Base-by-base conservation (phyloP, 2,797 vertebrate species). In the Enteromius argenteus region DNA sequence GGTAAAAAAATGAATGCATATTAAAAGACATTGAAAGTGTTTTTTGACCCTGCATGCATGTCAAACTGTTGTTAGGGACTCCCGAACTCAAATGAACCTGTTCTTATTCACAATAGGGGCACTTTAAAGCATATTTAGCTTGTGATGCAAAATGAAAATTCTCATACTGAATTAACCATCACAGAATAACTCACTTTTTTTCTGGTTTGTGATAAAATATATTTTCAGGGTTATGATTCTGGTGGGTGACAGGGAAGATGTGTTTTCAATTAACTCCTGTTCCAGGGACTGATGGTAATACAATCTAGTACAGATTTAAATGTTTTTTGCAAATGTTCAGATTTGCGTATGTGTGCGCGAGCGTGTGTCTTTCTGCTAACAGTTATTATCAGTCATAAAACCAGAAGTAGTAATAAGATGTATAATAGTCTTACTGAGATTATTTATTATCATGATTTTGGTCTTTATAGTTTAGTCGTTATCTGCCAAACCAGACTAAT, bases 191-290 rank as follows among this genome's bases (percentile, higher is more conserved):
- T 27, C 23, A 60, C 23, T 56, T 32, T 32, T 60, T 27, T 19
- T 32, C 14, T 32, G 14, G 1, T 60, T 91, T 93, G 89, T 91
- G 88, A 89, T 91, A 91, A 89, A 91, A 87, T 69, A 88, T 60
- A 42, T 44, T 88, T 87, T 88, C 88, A 88, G 90, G 90, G 91
- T 91, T 88, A 87, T 90, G 90, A 91, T 91, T 92, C 87, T 93
- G 91, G 90, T 90, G 86, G 88, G 90, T 92, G 89, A 93, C 89
- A 92, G 90, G 88, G 80, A 88, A 91, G 92, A 92, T 93, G 93
- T 93, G 92, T 91, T 93, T 94, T 93, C 92, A 93, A 92, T 94
- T 94, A 94, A 88, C 89, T 92, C 89, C 92, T 89, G 88, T 88
- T 91, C 90, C 89, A 92, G 91, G 60, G 90, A 92, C 89, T 91